A percentile compares a stretch with the other conserved stretches of the same genome.
Evolutionary conservation across 2,113 vertebrate genomes (phyloP).

Genomic region (Triplophysa siluroides): DNA sequence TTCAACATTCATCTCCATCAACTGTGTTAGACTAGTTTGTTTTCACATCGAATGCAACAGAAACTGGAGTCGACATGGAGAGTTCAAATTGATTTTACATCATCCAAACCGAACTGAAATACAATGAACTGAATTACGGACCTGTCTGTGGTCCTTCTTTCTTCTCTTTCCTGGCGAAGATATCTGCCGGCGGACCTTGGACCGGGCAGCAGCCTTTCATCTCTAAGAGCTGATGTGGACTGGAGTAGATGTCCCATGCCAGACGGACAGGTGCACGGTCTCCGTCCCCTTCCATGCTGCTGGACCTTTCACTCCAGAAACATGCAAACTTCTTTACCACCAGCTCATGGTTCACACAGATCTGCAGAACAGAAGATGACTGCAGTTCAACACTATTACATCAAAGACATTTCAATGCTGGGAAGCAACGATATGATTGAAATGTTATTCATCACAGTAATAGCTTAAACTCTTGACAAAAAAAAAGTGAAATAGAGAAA

Average conservation of each 20-base stretch:
- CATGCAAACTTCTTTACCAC: conserved; percentile 86
- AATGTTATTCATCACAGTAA: no score
- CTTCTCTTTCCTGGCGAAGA: background rate
- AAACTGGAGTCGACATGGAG: no score
- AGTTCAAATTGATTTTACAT: no score
- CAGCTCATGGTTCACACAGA: conserved; percentile 90
- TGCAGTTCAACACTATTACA: no score
- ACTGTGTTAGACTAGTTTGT: no score
- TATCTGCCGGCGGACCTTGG: background rate
- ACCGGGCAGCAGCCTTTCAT: conserved; percentile 29
- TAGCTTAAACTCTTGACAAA: no score
- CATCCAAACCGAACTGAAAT: no score
- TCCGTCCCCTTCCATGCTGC: background rate
- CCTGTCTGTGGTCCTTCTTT: background rate
- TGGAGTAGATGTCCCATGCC: conserved; percentile 55
- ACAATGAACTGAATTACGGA: background rate
- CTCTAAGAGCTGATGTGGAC: conserved; percentile 24
- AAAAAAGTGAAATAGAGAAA: no score
- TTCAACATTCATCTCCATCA: no score
- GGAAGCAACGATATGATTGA: no score
- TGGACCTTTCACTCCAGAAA: conserved; percentile 58
- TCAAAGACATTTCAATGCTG: no score
- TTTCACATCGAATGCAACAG: no score
- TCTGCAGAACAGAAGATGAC: conserved; percentile 64
- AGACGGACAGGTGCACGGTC: conserved; percentile 59